These are phyloP conservation scores for Clitarchus hookeri DNA, from an alignment of 2,888 invertebrate genomes.

Conservation along the genomic window DNA sequence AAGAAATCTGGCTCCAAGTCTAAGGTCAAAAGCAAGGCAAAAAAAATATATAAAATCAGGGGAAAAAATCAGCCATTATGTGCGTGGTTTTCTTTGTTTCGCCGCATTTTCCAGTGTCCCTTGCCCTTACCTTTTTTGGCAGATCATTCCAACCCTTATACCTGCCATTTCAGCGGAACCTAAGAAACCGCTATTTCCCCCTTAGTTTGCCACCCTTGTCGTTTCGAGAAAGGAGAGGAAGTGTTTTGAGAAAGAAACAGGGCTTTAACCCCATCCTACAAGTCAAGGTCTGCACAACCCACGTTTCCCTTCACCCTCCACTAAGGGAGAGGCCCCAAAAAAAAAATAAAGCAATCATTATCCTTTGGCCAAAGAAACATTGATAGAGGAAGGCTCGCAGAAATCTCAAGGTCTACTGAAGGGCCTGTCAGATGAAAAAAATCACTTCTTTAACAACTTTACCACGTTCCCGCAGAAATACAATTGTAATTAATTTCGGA, in stretches of 20 bases:
- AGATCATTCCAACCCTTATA: not conserved
- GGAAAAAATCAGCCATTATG: not conserved
- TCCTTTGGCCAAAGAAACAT: not conserved
- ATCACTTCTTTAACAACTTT: not conserved
- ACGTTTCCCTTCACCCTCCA: not conserved
- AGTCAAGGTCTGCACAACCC: constrained; percentile 7
- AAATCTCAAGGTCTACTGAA: not conserved
- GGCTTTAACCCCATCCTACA: not conserved
- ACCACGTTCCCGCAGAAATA: not conserved
- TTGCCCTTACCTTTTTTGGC: not conserved
- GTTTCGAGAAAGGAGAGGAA: not conserved
- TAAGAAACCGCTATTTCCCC: not conserved
- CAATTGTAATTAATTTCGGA: not conserved
- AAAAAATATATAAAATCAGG: not conserved
- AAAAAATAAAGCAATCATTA: not conserved
- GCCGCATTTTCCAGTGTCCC: constrained; percentile 1
- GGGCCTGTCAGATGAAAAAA: not conserved
- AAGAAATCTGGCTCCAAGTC: not conserved
- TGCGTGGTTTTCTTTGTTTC: constrained; percentile 7
- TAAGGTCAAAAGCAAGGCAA: not conserved
- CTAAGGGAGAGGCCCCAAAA: not conserved
- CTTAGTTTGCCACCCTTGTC: not conserved
- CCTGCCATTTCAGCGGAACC: not conserved
- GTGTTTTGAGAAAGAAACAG: not conserved
- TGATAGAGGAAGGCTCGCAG: not conserved